These are phyloP conservation scores for Clanis bilineata DNA, from an alignment of 2,888 invertebrate genomes.

Conservation along the genomic window DNA sequence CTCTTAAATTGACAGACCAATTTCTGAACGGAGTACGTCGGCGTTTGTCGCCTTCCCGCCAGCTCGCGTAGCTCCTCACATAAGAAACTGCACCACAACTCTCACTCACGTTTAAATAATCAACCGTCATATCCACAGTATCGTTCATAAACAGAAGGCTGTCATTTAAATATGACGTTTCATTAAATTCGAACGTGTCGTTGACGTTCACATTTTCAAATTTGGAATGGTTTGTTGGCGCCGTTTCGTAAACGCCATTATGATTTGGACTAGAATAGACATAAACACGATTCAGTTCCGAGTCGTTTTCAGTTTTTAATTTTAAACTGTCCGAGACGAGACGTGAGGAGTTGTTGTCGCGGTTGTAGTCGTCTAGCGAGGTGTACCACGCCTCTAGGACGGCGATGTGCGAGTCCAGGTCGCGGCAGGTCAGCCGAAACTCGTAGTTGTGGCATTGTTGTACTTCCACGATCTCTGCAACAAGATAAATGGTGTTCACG, in stretches of 20 bases:
- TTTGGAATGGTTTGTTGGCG: constrained; percentile 52
- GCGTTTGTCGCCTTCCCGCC: constrained; percentile 68
- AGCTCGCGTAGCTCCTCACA: constrained; percentile 70
- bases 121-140: constrained; percentile 53
- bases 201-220: constrained; percentile 37
- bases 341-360: constrained; percentile 43
- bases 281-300: constrained; percentile 66
- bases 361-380: constrained; percentile 57
- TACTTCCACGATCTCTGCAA: constrained; percentile 85
- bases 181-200: constrained; percentile 27
- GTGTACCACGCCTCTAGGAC: constrained; percentile 84
- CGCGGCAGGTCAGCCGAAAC: constrained; percentile 84
- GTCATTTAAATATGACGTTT: constrained; percentile 44
- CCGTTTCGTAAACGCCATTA: constrained; percentile 63
- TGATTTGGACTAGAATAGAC: constrained; percentile 76
- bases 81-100: constrained; percentile 60
- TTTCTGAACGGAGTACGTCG: constrained; percentile 46
- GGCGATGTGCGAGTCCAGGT: constrained; percentile 84
- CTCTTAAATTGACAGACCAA: constrained; percentile 68
- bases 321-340: constrained; percentile 39
- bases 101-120: constrained; percentile 57
- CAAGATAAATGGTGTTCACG: constrained; percentile 19
- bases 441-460: constrained; percentile 83
- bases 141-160: constrained; percentile 48
- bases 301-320: constrained; percentile 67